Evolutionary conservation across 2,797 vertebrate species (phyloP).

Genomic region (Anguilla marmorata): DNA sequence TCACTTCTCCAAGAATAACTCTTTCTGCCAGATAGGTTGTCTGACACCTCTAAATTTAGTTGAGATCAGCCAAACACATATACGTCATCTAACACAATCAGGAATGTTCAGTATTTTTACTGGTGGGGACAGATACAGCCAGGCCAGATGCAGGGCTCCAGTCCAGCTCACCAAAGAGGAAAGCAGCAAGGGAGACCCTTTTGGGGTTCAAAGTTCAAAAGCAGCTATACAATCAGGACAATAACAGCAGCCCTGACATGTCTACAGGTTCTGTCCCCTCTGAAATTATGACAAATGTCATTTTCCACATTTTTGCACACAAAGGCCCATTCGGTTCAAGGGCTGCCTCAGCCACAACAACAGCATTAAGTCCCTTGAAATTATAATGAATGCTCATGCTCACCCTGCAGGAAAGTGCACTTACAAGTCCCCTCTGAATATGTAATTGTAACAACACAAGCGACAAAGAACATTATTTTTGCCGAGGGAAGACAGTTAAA

Average conservation of each 20-base stretch:
- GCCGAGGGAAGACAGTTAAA: background rate
- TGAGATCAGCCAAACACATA: background rate
- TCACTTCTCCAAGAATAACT: background rate
- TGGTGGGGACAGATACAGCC: background rate
- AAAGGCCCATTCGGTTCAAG: background rate
- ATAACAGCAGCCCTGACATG: background rate
- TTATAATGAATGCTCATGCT: background rate
- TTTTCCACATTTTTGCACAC: background rate
- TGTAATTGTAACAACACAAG: background rate
- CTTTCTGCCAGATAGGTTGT: background rate
- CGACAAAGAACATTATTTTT: background rate
- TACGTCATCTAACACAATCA: background rate
- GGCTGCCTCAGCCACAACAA: background rate
- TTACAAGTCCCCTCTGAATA: background rate
- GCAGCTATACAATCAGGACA: background rate
- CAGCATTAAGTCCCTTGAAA: background rate
- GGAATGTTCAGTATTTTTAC: background rate
- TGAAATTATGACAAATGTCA: background rate
- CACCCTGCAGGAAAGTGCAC: conserved; percentile 14
- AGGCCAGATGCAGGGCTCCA: background rate
- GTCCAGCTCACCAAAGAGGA: background rate
- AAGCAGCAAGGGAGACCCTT: too few relatives aligned
- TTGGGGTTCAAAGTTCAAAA: background rate
- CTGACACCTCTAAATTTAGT: background rate
- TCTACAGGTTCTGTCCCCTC: background rate